These are phyloP conservation scores for Clunio marinus DNA, from an alignment of 2,888 invertebrate genomes.

Conservation along the genomic window DNA sequence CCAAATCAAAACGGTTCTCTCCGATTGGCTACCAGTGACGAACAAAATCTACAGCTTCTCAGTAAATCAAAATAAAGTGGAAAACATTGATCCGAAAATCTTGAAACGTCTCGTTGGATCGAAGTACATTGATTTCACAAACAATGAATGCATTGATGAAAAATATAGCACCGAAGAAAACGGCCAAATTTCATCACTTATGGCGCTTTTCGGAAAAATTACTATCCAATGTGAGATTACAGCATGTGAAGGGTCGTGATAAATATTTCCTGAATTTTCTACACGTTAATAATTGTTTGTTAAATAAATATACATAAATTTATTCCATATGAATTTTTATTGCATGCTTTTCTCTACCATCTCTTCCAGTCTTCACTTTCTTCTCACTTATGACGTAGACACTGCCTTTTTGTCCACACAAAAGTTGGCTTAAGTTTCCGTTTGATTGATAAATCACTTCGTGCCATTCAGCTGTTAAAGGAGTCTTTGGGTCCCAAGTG, in stretches of 20 bases:
- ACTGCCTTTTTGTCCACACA: constrained; percentile 42
- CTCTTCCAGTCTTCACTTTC: background rate
- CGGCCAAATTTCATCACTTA: background rate
- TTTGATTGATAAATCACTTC: constrained; percentile 41
- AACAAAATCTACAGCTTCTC: background rate
- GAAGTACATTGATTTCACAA: background rate
- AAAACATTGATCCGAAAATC: background rate
- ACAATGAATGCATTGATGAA: background rate
- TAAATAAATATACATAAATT: no score
- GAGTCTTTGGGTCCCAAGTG: constrained; percentile 41
- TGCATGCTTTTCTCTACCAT: constrained; percentile 28
- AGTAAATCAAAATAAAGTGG: background rate
- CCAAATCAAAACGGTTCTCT: background rate
- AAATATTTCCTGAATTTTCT: no score
- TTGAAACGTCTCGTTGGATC: background rate
- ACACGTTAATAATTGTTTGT: no score
- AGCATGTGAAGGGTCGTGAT: no score
- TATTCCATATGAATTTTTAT: constrained; percentile 34
- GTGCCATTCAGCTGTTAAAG: constrained; percentile 42
- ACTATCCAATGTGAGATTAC: no score
- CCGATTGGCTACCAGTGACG: background rate
- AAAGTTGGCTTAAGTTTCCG: constrained; percentile 41
- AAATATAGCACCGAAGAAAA: background rate
- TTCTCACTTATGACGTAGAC: constrained; percentile 24
- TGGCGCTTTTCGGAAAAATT: constrained; percentile 1